phyloP scores from a whole-genome alignment of 2,888 invertebrate species.

The Drosophila peninsularis region DNA sequence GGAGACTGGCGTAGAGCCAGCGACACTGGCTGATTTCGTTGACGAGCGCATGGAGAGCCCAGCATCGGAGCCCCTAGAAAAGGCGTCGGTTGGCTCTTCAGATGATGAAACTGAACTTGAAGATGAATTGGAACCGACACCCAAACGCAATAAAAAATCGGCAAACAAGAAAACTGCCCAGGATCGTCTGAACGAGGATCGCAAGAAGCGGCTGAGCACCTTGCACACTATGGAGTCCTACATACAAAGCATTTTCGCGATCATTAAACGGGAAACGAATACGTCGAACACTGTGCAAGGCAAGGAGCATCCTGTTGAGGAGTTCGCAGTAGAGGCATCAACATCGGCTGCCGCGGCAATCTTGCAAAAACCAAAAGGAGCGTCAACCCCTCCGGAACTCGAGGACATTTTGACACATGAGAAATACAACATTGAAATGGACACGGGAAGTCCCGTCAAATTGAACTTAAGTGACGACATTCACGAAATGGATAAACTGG shows the following conservation, averaged over 20 bases:
- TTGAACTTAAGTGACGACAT: slow-evolving; percentile 46
- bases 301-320: slow-evolving; percentile 60
- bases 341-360: slow-evolving; percentile 64
- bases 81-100: slow-evolving; percentile 56
- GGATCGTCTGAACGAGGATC: slow-evolving; percentile 81
- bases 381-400: slow-evolving; percentile 63
- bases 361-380: slow-evolving; percentile 49
- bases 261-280: slow-evolving; percentile 82
- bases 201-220: slow-evolving; percentile 80
- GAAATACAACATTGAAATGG: slow-evolving; percentile 51
- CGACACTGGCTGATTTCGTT: slow-evolving; percentile 31
- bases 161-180: slow-evolving; percentile 75
- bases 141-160: slow-evolving; percentile 67
- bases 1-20: slow-evolving; percentile 15
- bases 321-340: slow-evolving; percentile 60
- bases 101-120: slow-evolving; percentile 66
- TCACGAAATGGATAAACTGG: slow-evolving; percentile 14
- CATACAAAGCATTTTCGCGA: slow-evolving; percentile 82
- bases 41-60: slow-evolving; percentile 65
- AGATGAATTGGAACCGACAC: slow-evolving; percentile 56
- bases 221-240: slow-evolving; percentile 84
- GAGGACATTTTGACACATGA: slow-evolving; percentile 32
- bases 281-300: slow-evolving; percentile 23
- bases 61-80: slow-evolving; percentile 48
- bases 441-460: slow-evolving; percentile 40